Conservation (phyloP, 2,113 vertebrate species). For the Vulpes vulpes region DNA sequence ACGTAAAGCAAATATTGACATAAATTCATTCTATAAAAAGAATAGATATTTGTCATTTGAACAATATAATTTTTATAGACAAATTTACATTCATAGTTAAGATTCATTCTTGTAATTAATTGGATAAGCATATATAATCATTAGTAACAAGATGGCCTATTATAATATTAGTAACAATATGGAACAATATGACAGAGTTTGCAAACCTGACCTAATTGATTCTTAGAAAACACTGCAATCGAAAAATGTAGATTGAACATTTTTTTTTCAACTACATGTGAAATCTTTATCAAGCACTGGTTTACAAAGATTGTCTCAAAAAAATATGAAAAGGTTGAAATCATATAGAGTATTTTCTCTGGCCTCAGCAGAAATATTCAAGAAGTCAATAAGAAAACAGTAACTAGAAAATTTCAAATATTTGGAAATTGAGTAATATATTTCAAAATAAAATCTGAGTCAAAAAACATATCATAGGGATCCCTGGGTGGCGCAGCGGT, state of each 20-base stretch:
- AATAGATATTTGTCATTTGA: no score
- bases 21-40: no score
- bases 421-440: slow-evolving; percentile 1
- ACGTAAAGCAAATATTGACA: no score
- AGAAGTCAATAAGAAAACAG: not conserved
- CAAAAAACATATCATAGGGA: not conserved
- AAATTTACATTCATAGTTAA: not conserved
- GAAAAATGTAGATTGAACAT: not conserved
- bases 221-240: not conserved
- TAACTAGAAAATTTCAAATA: slow-evolving; percentile 27
- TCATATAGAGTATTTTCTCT: not conserved
- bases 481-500: no score
- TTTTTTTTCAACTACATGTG: not conserved
- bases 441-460: slow-evolving; percentile 6
- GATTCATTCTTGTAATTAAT: not conserved
- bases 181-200: slow-evolving; percentile 7
- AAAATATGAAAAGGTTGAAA: slow-evolving; percentile 14
- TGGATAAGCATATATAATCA: not conserved
- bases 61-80: not conserved
- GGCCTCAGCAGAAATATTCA: not conserved
- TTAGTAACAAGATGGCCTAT: not conserved
- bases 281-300: not conserved
- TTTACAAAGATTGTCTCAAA: not conserved
- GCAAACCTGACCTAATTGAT: not conserved
- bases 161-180: slow-evolving; percentile 22